Conservation (phyloP, 2,888 invertebrate genomes). For the Dendrolimus houi region DNA sequence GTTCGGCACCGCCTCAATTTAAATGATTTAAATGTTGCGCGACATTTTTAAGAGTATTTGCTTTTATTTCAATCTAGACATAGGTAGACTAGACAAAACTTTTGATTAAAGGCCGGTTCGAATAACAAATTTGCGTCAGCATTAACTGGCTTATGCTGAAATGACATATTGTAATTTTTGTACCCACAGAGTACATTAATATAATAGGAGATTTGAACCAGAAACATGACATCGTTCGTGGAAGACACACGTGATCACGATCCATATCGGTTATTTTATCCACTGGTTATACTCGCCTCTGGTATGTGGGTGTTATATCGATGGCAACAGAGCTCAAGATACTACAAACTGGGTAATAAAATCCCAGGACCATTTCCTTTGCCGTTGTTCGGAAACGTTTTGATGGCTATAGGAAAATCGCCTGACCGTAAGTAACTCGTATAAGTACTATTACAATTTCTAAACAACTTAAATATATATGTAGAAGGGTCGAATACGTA, state of each 20-base stretch:
- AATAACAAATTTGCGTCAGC: too few species aligned
- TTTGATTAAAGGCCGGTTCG: too few species aligned
- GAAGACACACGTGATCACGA: conserved; percentile 5
- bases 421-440: neutral
- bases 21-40: too few species aligned
- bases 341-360: conserved; percentile 78
- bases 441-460: neutral
- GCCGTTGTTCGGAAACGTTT: conserved; percentile 83
- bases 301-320: conserved; percentile 10
- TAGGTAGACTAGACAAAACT: too few species aligned
- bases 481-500: too few species aligned
- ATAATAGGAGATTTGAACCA: neutral
- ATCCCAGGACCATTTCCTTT: conserved; percentile 80
- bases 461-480: too few species aligned
- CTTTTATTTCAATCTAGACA: too few species aligned
- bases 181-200: too few species aligned
- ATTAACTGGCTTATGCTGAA: too few species aligned
- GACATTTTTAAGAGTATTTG: too few species aligned
- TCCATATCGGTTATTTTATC: conserved; percentile 7
- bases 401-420: conserved; percentile 50
- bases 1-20: too few species aligned
- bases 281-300: conserved; percentile 6
- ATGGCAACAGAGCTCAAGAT: conserved; percentile 45
- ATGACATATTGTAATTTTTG: too few species aligned
- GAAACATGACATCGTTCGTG: conserved; percentile 9